Base-by-base conservation (phyloP, 2,113 vertebrate species). In the Mus pahari region DNA sequence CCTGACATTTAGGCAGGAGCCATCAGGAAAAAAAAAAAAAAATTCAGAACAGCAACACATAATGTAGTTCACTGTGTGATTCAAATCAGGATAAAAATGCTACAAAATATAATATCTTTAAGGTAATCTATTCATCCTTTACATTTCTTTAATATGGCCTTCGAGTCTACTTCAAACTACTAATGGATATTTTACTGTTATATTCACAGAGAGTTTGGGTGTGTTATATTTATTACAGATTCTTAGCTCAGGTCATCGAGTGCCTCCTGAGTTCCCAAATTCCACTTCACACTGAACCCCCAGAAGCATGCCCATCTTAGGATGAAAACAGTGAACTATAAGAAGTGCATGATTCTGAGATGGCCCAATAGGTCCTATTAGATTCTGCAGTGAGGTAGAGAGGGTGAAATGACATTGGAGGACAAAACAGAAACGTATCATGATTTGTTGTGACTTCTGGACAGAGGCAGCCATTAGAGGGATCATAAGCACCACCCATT, bases 391-490 rank as follows among this genome's bases (percentile, higher is more conserved):
- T 24, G 50, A 19, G 50, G 22, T 58, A 33, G 39, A 75, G 77
- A 78, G n/a, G 16, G 36, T 70, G 28, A 90, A 26, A 66, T 53
- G 14, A n/a, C 0, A 31, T 45, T 71, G 64, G 1, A 19, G 50
- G 20, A 86, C 36, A 92, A 93, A 95, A 92, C 33, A 5, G 39
- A 94, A 86, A 93, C 36, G 39, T 68, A 39, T 62, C 33, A 39
- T 22, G 8, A 50, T 31, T 88, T n/a, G 3, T 94, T 94, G 55
- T 60, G 48, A 90, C 28, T 31, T 73, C 36, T 77, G 10, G 42
- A 75, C 92, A 26, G n/a, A 50, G 36, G 86, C 58, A 26, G 74
- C 33, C 24, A 79, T 93, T 66, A 89, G 89, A 86, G 1, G 88
- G 62, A 53, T 19, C 74, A 91, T 66, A 90, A 71, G 91, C 91